phyloP scores from a whole-genome alignment of 2,113 vertebrate species.

The Cyanistes caeruleus region DNA sequence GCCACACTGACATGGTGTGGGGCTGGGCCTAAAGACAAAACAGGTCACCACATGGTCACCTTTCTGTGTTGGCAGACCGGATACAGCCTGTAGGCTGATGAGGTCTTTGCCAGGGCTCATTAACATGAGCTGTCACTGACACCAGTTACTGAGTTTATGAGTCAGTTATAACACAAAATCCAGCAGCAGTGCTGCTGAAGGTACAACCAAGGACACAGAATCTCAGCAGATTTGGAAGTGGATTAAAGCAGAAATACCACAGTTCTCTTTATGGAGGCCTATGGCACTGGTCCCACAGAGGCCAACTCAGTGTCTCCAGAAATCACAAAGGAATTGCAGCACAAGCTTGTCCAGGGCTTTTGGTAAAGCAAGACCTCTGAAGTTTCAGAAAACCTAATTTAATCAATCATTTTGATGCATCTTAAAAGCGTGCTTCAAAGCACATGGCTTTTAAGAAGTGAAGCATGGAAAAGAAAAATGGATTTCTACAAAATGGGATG shows the following conservation, averaged over 20 bases:
- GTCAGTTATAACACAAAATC: neutral
- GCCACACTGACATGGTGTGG: accelerated
- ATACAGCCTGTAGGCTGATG: neutral
- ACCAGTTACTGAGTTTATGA: neutral
- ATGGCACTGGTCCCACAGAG: neutral
- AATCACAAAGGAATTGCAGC: neutral
- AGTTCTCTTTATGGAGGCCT: neutral
- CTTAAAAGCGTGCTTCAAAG: neutral
- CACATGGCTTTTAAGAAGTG: neutral
- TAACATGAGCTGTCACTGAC: neutral
- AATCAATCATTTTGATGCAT: neutral
- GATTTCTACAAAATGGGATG: neutral
- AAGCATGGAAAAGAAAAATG: neutral
- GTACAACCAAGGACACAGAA: neutral
- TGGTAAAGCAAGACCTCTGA: neutral
- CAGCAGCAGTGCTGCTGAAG: neutral
- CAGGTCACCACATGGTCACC: neutral
- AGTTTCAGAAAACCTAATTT: neutral
- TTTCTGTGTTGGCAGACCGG: neutral
- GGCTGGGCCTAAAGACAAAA: neutral
- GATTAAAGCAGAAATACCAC: neutral
- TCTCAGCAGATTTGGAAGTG: neutral
- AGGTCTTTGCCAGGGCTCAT: neutral
- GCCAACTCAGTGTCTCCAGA: neutral
- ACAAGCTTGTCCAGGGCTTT: neutral